Evolutionary conservation across 1,140 invertebrate genomes (phyloP), one percentile per base, ranked within the genome.

Genomic region (Tyrophagus putrescentiae): DNA sequence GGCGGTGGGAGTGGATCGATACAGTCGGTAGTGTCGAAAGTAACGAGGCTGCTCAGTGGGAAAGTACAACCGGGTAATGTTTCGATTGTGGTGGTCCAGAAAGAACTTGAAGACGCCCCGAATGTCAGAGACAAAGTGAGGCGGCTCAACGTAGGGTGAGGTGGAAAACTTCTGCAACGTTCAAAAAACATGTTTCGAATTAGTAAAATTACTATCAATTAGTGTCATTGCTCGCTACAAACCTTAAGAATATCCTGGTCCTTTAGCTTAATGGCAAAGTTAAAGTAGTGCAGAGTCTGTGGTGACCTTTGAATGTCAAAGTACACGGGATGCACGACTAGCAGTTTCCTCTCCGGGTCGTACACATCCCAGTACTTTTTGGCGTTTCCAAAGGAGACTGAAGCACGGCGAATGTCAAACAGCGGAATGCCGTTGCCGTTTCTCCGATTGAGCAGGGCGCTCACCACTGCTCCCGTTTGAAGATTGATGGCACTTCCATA

Each of bases 191-290:
- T 28, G 23, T 27, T 11, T 7, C n/a, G 39, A 29, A 54, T n/a
- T n/a, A n/a, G n/a, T 1, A 31, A 31, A 18, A 54, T 54, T 54
- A 9, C 18, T 4, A 27, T 2, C 13, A 54, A 52, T 21, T 54
- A 13, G 3, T 18, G n/a, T n/a, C n/a, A n/a, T n/a, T n/a, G n/a
- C 3, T 42, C 18, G 41, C 18, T 42, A 31, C 3, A 21, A n/a
- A 54, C 52, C 13, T 54, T 54, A n/a, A 54, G 25, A 54, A 54
- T 54, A 13, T 54, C 52, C 39, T 54, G 52, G 39, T 54, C 52
- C n/a, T n/a, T 28, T 11, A 54, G 39, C 25, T 25, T 29, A 34
- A 54, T 34, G n/a, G 28, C 25, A 27, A 34, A 3, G 9, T 54
- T 11, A 54, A 54, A 54, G 39, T 54, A 54, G 1, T 3, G 1